phyloP scores from a whole-genome alignment of 2,888 invertebrate species.

The Lithodes maja region DNA sequence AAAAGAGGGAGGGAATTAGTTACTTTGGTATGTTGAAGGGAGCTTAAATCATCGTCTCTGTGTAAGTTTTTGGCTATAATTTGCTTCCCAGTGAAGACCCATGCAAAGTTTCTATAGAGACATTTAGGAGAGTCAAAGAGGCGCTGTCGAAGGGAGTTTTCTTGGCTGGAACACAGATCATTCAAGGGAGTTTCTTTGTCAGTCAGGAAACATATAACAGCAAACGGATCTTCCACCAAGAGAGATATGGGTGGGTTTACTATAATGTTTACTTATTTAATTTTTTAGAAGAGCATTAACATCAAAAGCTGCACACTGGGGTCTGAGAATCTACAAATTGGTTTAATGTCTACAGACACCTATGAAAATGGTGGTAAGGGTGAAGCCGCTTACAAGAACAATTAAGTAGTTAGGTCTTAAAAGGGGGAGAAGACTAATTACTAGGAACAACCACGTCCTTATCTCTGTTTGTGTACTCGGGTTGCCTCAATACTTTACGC shows the following conservation, averaged over 20 bases:
- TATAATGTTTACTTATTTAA: not conserved
- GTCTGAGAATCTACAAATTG: conserved; percentile 44
- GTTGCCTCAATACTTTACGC: not conserved
- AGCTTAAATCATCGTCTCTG: no score
- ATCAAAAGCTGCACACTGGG: conserved; percentile 47
- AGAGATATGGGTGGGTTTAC: conserved; percentile 5
- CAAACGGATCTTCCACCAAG: conserved; percentile 37
- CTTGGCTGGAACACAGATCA: no score
- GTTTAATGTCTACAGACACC: conserved; percentile 48
- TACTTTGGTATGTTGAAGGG: no score
- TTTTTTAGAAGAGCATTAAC: conserved; percentile 30
- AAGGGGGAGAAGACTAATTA: conserved; percentile 31
- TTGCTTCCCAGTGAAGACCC: no score
- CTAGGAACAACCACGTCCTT: conserved; percentile 59
- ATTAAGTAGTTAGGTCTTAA: conserved; percentile 38
- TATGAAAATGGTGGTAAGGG: conserved; percentile 50
- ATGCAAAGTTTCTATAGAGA: no score
- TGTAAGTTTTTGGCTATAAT: no score
- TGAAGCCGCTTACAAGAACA: conserved; percentile 49
- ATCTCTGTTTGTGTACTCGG: conserved; percentile 46
- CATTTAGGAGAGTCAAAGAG: no score
- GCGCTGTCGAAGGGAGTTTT: no score
- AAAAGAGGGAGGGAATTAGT: no score
- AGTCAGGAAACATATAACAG: not conserved
- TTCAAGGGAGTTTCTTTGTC: no score